Evolutionary conservation across 1,140 invertebrate genomes (phyloP), one percentile per base, ranked within the genome.

Genomic region (Polypedilum vanderplanki): DNA sequence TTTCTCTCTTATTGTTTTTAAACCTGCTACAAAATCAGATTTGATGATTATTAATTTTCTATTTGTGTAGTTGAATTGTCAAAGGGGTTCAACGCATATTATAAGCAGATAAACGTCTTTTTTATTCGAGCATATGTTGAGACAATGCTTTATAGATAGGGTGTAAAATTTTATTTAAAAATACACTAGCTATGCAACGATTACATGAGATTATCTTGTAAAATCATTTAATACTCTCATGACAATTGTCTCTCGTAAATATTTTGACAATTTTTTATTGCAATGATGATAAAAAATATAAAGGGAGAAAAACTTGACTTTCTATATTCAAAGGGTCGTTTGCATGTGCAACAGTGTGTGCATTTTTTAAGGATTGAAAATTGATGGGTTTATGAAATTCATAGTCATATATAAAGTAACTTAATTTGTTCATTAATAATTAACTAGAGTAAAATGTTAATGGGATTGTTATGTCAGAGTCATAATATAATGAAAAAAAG

Each of bases 171-270:
- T n/a, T 57, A 57, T 57, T n/a, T 12, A 15, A 57, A 33, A 33
- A 3, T 33, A 33, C 24, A 33, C 24, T 33, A 33, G 24, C 24
- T 33, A 33, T 1, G 24, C 24, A 57, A 12, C 46, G 46, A 57
- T 57, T 57, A 57, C 46, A 57, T 57, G 46, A 57, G 46, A 57
- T 57, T 57, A 57, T 57, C 46, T 57, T n/a, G 46, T 57, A 57
- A 57, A 57, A 12, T 57, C 46, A 57, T 57, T 57, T 57, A 57
- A 57, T 57, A 15, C 46, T 57, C 46, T 57, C 46, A 57, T 57
- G 46, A 57, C 46, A 57, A 57, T 57, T 57, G 4, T 57, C n/a
- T 57, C 12, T 57, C n/a, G 46, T 57, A 57, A 57, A 57, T 57
- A 57, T 57, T 57, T 57, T 57, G 46, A 57, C 46, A 12, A 15